Evolutionary conservation across 53 echinoderm and acorn worm species (phyloP), one percentile per base, ranked within the genome.

Genomic region (Echinarachnius parma): DNA sequence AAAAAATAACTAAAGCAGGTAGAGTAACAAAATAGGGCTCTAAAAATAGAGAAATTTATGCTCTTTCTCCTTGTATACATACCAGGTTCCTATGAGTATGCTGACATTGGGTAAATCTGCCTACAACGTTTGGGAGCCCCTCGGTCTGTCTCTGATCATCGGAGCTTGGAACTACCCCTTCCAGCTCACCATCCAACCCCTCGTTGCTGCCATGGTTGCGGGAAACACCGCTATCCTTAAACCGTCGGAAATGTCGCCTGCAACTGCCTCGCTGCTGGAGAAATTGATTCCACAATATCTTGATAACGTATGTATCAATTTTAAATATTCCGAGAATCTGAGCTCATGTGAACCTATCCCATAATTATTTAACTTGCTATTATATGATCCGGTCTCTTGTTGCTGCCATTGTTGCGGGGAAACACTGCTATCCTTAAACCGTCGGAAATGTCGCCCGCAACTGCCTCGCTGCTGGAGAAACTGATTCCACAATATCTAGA

Each of bases 81-180:
- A 31, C 21, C 61, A 89, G 89, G 79, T 79, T 11, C 46, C 61
- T 10, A 85, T 64, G 16, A 31, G 31, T 1, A 14, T 90, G 8
- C 35, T 59, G 29, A 77, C 84, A 31, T 0, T 80, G 0, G 86
- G 86, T 13, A 71, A 62, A 20, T 58, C 77, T 11, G 82, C 79
- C 8, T 90, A 78, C 90, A 90, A 90, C n/a, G 66, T 86, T 18
- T 48, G 65, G 25, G 86, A 94, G 58, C 94, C 94, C 4, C 78
- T 81, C 18, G 94, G 94, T 9, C 61, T 86, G 21, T 66, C 79
- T 28, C 81, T 94, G 14, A 87, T 90, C 76, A 86, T 94, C 30
- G 90, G 87, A 4, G 87, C 89, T 1, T 94, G 94, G 94, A 94
- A 94, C 54, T 94, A 90, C 64, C 94, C 94, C n/a, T 60, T 94